Percentiles rank a stretch among this genome's conserved stretches.
These are phyloP conservation scores for Prenolepis imparis DNA, from an alignment of 2,888 invertebrate species.

Conservation along the genomic window DNA sequence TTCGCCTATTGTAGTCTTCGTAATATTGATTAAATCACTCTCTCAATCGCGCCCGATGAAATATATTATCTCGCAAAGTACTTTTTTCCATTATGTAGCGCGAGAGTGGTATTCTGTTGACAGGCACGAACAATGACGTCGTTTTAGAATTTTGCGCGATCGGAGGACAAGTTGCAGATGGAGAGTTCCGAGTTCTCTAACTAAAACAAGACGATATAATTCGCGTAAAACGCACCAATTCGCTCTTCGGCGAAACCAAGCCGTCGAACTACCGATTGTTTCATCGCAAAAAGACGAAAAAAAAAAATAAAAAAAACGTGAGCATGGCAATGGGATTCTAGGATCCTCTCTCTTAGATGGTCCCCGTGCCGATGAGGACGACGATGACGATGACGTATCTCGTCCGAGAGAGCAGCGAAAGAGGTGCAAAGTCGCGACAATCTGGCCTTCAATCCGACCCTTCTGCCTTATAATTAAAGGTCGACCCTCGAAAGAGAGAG, in stretches of 20 bases:
- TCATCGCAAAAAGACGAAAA: too few relatives aligned
- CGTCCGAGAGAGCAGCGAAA: constrained; percentile 50
- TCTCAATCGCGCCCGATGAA: constrained; percentile 16
- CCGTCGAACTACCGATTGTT: neutral
- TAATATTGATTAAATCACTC: constrained; percentile 14
- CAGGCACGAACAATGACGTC: constrained; percentile 3
- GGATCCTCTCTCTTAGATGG: constrained; percentile 24
- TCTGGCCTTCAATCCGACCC: constrained; percentile 11
- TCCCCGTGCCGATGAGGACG: constrained; percentile 11
- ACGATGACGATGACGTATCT: neutral
- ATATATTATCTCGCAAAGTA: constrained; percentile 25
- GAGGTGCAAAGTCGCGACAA: constrained; percentile 37
- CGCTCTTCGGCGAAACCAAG: neutral
- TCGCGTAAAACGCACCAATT: neutral
- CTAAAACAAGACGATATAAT: neutral
- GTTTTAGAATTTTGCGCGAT: neutral
- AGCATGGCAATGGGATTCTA: constrained; percentile 54
- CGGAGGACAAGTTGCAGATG: neutral
- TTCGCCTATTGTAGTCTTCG: neutral
- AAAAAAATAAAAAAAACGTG: neutral
- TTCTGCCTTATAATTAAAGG: neutral
- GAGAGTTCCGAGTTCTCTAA: neutral
- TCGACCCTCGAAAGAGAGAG: neutral
- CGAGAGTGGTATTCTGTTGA: neutral
- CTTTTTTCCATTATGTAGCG: neutral